Base-by-base conservation (phyloP, 2,797 vertebrate genomes). In the Poeciliopsis infans region DNA sequence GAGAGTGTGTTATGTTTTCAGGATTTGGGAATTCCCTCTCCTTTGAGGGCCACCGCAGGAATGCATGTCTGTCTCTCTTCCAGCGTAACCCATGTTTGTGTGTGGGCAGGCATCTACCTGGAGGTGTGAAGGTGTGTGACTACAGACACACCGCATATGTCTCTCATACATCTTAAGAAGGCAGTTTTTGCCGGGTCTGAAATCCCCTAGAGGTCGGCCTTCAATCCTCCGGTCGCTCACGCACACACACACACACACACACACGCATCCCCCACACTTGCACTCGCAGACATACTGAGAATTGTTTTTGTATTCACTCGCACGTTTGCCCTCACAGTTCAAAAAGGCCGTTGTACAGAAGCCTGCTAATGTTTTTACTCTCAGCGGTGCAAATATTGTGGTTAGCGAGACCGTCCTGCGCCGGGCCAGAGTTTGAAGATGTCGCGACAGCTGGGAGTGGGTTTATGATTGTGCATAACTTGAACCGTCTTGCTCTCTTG, bases 1-100 rank as follows among this genome's bases (percentile, higher is more conserved):
- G 81, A 82, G 85, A 86, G 72, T 69, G 87, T 91, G 87, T 94
- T 94, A 86, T 94, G 94, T 93, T 76, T 87, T 86, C 74, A 83
- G 84, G 83, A 89, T 93, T 91, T 91, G 92, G 93, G 94, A 96
- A 96, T 76, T 77, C 92, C 95, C 93, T 95, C 92, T 91, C 93
- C 93, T 97, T 96, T 95, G 94, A 97, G 95, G 93, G 90, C 94
- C 96, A 95, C 96, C 97, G 86, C 96, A 97, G 97, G 96, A 96
- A 96, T 97, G 95, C 89, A 92, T 74, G 91, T 87, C 90, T 94
- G 96, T 95, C 96, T 96, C 92, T 93, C 94, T 94, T 94, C 93
- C 94, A 86, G 80, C 86, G 73, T 85, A 92, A 90, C 77, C 84
- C 83, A 81, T 92, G 85, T 90, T 92, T 91, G 93, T 90, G 89